Evolutionary conservation across 1,140 invertebrate species (phyloP), one percentile per base, ranked within the genome.

Genomic region (Bombus confusus): DNA sequence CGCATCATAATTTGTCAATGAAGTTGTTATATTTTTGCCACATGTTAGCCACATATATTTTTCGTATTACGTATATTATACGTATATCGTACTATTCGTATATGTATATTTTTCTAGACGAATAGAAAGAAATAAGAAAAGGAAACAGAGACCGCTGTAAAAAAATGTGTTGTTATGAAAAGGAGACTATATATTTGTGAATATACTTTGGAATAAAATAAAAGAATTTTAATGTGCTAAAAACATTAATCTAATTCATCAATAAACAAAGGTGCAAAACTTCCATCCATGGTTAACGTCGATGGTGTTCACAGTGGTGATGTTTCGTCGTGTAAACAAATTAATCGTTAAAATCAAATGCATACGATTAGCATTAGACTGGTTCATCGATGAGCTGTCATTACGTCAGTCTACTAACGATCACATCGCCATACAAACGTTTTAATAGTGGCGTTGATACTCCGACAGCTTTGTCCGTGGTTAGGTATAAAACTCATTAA

Each of bases 401-500:
- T 86, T 72, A 66, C 47, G 34, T 69, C 41, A 41, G 18, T 68
- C 18, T 22, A 41, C 77, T 57, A n/a, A 78, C 41, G 43, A 52
- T 52, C 47, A 52, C 71, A 28, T 52, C 18, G 18, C 64, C 66
- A 9, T 64, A 28, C 28, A 71, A 88, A 84, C 75, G 34, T 87
- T 87, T 85, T 43, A 69, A 78, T 69, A 62, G 8, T 62, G 13
- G 57, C 8, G 3, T 37, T 25, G 64, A 78, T 88, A 80, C 85
- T 64, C 52, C 37, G 15, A 59, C 1, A n/a, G 28, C 59, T 87
- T 88, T 83, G 43, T 79, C 9, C 68, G 34, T 18, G 64, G 77
- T 34, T 81, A 52, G 18, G 47, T 52, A 62, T 80, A 80, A 87
- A 85, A 88, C 39, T 88, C 68, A 85, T 88, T 81, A 88, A 77